A percentile compares a stretch with the other conserved stretches of the same genome.
Conservation (phyloP, 92 coral and sea anemone species). For the Phenganax stokvisi region DNA sequence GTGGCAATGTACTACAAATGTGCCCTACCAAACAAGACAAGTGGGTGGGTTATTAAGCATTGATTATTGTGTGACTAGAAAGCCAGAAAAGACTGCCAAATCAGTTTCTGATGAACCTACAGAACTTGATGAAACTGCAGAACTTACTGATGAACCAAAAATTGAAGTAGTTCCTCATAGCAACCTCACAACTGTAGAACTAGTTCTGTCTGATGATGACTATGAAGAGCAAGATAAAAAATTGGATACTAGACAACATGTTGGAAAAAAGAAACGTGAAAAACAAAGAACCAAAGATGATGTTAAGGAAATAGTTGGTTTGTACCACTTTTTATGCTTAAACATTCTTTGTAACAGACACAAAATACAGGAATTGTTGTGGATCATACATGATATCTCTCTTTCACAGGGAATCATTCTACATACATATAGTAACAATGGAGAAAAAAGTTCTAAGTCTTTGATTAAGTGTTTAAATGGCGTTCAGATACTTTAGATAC, state of each 20-base stretch:
- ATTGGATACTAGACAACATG: background rate
- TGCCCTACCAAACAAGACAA: too few relatives aligned
- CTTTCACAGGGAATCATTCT: too few relatives aligned
- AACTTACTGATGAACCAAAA: conserved; percentile 13
- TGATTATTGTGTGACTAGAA: conserved; percentile 7
- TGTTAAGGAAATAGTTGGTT: conserved; percentile 48
- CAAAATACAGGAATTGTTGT: background rate
- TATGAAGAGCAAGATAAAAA: conserved; percentile 32
- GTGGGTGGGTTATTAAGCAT: background rate
- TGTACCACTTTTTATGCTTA: conserved; percentile 26
- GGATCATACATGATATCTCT: background rate
- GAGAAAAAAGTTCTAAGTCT: too few relatives aligned
- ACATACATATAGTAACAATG: too few relatives aligned
- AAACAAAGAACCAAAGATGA: conserved; percentile 38
- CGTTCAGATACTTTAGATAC: too few relatives aligned
- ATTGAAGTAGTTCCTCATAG: background rate
- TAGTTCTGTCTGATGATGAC: conserved; percentile 42
- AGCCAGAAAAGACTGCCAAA: conserved; percentile 33
- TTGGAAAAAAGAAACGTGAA: conserved; percentile 23
- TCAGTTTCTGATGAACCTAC: conserved; percentile 1
- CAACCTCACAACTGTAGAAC: conserved; percentile 34
- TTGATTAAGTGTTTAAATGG: too few relatives aligned
- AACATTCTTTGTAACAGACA: background rate
- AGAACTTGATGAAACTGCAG: conserved; percentile 18
- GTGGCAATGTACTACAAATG: background rate